These are phyloP conservation scores for Parazoanthus swiftii DNA, from an alignment of 92 coral and sea anemone species.

Conservation along the genomic window DNA sequence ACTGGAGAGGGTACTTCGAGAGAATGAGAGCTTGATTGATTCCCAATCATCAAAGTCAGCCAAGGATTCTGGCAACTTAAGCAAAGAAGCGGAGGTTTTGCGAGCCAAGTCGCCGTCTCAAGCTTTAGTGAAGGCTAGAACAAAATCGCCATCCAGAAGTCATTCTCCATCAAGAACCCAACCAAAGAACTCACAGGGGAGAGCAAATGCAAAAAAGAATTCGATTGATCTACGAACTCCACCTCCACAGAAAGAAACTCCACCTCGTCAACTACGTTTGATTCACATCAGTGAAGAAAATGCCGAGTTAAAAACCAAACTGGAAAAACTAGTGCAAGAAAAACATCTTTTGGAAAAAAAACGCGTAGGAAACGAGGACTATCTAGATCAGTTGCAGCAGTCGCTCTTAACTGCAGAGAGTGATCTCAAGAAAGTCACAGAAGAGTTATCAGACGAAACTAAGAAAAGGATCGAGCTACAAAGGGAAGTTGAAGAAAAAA, in stretches of 20 bases:
- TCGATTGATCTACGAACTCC: constrained; percentile 63
- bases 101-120: constrained; percentile 45
- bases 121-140: constrained; percentile 50
- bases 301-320: constrained; percentile 66
- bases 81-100: constrained; percentile 36
- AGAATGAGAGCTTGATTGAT: constrained; percentile 50
- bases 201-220: constrained; percentile 38
- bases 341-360: constrained; percentile 61
- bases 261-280: constrained; percentile 64
- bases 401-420: constrained; percentile 56
- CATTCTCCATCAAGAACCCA: not conserved
- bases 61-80: constrained; percentile 22
- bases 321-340: constrained; percentile 61
- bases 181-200: not conserved
- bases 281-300: constrained; percentile 77
- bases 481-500: constrained; percentile 53
- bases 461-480: constrained; percentile 51
- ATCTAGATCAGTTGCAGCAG: constrained; percentile 48
- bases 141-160: constrained; percentile 33
- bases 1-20: constrained; percentile 70
- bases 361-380: constrained; percentile 50
- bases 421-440: constrained; percentile 53
- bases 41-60: constrained; percentile 39
- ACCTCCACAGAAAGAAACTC: constrained; percentile 52
- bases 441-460: constrained; percentile 50